These are phyloP conservation scores for Listrodromus nycthemerus DNA, from an alignment of 2,888 invertebrate species.

Conservation along the genomic window DNA sequence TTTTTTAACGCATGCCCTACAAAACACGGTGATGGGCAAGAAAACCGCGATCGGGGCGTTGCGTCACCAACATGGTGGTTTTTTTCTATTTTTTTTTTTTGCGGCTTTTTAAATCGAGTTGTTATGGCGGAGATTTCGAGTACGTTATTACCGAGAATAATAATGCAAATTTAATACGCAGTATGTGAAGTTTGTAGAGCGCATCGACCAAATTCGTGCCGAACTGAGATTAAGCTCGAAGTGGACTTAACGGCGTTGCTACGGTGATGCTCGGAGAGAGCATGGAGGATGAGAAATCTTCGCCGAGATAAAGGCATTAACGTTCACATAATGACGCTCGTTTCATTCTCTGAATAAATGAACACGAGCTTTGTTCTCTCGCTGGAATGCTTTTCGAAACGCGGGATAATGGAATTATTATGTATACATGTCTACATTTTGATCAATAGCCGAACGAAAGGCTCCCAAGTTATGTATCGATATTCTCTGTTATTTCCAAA, in stretches of 20 bases:
- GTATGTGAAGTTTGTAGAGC: background rate
- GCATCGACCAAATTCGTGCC: background rate
- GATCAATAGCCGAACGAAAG: background rate
- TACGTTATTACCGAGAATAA: background rate
- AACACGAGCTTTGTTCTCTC: background rate
- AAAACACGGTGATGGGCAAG: background rate
- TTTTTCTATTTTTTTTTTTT: background rate
- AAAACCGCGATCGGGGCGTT: background rate
- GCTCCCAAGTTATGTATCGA: background rate
- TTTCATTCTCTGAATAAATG: constrained; percentile 14
- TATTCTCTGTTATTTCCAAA: background rate
- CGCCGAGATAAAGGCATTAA: background rate
- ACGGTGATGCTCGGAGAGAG: background rate
- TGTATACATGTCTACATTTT: background rate
- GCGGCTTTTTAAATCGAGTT: background rate
- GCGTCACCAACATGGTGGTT: background rate
- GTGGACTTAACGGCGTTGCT: background rate
- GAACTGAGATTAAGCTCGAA: background rate
- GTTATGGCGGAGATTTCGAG: background rate
- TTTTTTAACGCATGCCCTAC: too few relatives aligned
- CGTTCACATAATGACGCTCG: background rate
- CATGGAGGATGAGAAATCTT: background rate
- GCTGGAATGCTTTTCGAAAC: background rate
- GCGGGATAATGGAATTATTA: background rate
- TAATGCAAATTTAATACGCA: background rate